Evolutionary conservation across 1,140 invertebrate species (phyloP), one percentile per base, ranked within the genome.

Genomic region (Aradophagus sp.): DNA sequence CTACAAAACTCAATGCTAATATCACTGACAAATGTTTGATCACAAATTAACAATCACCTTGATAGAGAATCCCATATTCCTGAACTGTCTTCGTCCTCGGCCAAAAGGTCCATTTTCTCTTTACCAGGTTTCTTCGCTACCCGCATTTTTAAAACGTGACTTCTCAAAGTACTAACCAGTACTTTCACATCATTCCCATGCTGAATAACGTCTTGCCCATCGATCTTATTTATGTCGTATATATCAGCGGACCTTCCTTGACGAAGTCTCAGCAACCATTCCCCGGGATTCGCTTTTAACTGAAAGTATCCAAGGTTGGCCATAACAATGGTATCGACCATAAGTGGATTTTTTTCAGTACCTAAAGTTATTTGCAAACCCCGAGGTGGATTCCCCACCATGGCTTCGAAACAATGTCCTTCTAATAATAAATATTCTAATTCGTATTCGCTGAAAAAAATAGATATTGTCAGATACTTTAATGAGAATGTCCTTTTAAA

Each of bases 291-390:
- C 0, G 98, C 97, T 85, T 99, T 99, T 1, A 99, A 85, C 86
- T 99, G 97, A 85, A 98, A 97, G 84, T 98, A 98, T 11, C 96
- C 96, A 61, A 99, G 88, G 87, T 99, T 99, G 1, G 98, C 97
- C 98, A 99, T 99, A 2, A 99, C 98, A 76, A 99, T 99, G 7
- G 98, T 99, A 83, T 99, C 98, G 48, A 95, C 92, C 36, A 91
- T 87, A 2, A 91, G 89, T 0, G 94, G 92, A 27, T 91, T 86
- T 5, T 84, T 89, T 42, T 93, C 89, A 0, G 95, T 96, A 17
- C 97, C 97, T n/a, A 99, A 85, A 14, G 94, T 94, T 56, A 99
- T 93, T 87, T 99, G 98, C 8, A 99, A 87, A 8, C 98, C 98
- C 66, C 97, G 87, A 0, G 98, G 98, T 7, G 97, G 97, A 76